A percentile compares a stretch with the other conserved stretches of the same genome.
Evolutionary conservation across 2,888 invertebrate genomes (phyloP).

Genomic region (Bombylius major): DNA sequence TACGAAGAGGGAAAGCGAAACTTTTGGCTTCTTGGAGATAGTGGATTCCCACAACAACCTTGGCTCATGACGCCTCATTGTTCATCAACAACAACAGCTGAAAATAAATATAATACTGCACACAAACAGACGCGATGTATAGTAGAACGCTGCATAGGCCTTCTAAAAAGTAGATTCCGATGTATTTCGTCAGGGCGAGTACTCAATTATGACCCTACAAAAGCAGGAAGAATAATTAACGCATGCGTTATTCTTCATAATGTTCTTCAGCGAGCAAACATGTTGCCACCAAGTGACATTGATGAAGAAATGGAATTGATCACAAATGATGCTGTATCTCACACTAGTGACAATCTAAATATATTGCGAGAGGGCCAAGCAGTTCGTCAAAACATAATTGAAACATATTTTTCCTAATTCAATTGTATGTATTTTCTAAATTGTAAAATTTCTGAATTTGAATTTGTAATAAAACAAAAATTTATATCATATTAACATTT

Average conservation of each 20-base stretch:
- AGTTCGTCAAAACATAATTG: no score
- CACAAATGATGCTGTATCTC: no score
- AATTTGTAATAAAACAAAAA: no score
- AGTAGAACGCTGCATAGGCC: neutral
- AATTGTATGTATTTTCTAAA: no score
- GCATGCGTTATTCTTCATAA: constrained; percentile 4
- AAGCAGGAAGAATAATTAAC: neutral
- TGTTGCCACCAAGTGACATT: neutral
- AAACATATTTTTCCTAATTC: no score
- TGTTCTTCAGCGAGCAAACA: constrained; percentile 1
- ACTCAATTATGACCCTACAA: neutral
- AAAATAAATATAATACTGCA: neutral
- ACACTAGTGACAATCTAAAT: no score
- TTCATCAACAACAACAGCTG: neutral
- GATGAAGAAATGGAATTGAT: no score
- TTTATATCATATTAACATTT: no score
- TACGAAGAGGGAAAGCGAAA: neutral
- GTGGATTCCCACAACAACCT: neutral
- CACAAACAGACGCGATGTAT: neutral
- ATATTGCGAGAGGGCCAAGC: no score
- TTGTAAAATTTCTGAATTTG: no score
- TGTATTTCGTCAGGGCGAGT: neutral
- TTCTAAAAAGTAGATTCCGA: no score
- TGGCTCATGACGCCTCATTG: neutral
- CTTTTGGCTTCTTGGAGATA: neutral